Percentiles rank a stretch among this genome's conserved stretches.
phyloP scores from a whole-genome alignment of 1,140 invertebrate species.

The Solen grandis region DNA sequence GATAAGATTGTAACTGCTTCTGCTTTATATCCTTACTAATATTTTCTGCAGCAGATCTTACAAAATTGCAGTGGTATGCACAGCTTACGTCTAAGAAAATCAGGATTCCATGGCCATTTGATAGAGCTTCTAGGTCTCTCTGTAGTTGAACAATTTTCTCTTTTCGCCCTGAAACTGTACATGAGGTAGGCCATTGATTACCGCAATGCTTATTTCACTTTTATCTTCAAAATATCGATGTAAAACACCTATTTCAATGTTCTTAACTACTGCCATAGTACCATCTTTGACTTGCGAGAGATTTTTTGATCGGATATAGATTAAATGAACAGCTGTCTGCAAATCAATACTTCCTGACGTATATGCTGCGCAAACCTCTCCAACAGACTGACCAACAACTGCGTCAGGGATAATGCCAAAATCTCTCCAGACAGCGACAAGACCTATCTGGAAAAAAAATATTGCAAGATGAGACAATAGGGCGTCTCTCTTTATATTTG shows the following conservation, averaged over 20 bases:
- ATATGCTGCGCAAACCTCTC: constrained; percentile 72
- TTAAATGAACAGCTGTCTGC: constrained; percentile 65
- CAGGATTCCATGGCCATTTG: constrained; percentile 8
- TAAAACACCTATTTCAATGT: constrained; percentile 51
- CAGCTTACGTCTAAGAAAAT: constrained; percentile 28
- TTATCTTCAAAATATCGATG: constrained; percentile 7
- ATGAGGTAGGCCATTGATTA: constrained; percentile 64
- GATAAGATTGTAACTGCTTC: background rate
- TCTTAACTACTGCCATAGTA: constrained; percentile 66
- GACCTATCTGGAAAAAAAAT: constrained; percentile 70
- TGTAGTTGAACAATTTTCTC: constrained; percentile 37
- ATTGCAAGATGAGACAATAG: constrained; percentile 64
- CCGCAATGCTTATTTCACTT: constrained; percentile 54
- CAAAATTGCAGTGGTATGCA: constrained; percentile 61
- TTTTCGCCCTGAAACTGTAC: constrained; percentile 66
- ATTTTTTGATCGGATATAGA: constrained; percentile 61
- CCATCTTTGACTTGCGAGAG: constrained; percentile 58
- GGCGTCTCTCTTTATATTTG: constrained; percentile 56
- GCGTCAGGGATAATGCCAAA: constrained; percentile 62
- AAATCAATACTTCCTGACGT: constrained; percentile 60
- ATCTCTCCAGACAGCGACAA: constrained; percentile 60
- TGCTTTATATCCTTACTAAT: constrained; percentile 6
- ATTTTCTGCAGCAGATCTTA: constrained; percentile 18
- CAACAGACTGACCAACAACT: constrained; percentile 72
- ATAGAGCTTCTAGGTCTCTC: background rate